phyloP scores from a whole-genome alignment of 2,888 invertebrate species.

The Euzetes globulus region DNA sequence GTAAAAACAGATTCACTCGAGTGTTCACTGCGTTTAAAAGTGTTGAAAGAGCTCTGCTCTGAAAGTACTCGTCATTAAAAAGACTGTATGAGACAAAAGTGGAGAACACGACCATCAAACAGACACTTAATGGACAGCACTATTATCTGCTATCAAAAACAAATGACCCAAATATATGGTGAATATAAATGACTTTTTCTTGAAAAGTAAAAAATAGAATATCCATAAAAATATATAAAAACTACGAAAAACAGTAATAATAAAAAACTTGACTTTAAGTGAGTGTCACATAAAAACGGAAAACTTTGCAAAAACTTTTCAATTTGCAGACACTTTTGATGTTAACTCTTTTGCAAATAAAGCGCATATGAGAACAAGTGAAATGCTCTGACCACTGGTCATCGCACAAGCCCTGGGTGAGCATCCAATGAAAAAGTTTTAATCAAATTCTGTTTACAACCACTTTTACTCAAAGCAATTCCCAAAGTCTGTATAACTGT shows the following conservation, averaged over 20 bases:
- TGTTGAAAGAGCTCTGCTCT: slow-evolving; percentile 30
- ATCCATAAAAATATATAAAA: neutral
- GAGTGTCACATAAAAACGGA: neutral
- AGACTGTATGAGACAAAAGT: neutral
- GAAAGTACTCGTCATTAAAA: slow-evolving; percentile 5
- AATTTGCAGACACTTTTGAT: neutral
- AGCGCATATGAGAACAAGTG: slow-evolving; percentile 6
- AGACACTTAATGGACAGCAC: slow-evolving; percentile 18
- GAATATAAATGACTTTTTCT: slow-evolving; percentile 18
- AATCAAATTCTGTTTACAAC: no score
- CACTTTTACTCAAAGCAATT: no score
- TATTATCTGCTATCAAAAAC: slow-evolving; percentile 9
- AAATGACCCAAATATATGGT: slow-evolving; percentile 31
- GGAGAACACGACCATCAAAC: neutral
- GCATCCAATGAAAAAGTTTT: no score
- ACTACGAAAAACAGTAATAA: neutral
- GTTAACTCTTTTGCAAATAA: neutral
- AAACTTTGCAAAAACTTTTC: neutral
- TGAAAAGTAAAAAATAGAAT: neutral
- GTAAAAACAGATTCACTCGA: slow-evolving; percentile 19
- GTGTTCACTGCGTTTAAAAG: slow-evolving; percentile 26
- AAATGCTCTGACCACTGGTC: neutral
- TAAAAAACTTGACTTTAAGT: neutral
- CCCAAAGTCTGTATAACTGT: neutral
- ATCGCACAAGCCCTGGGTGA: neutral